phyloP scores from a whole-genome alignment of 2,113 vertebrate genomes.

The Tricholaema leucomelas region DNA sequence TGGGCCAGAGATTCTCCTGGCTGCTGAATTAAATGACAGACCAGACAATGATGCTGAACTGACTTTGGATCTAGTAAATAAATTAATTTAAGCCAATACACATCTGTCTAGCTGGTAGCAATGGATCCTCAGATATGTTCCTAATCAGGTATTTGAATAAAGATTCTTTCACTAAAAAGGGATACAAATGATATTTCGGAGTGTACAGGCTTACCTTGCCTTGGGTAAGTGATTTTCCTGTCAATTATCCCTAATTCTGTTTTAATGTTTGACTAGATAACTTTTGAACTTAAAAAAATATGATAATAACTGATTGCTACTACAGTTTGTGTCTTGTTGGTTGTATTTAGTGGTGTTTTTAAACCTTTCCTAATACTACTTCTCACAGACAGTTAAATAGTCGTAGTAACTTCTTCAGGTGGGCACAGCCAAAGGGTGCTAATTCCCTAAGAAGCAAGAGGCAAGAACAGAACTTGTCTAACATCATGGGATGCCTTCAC shows the following conservation, averaged over 20 bases:
- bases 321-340: background rate
- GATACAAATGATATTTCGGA: background rate
- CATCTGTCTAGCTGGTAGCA: background rate
- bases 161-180: conserved; percentile 22
- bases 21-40: background rate
- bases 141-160: conserved; percentile 74
- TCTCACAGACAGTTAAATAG: background rate
- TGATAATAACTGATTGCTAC: background rate
- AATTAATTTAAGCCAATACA: background rate
- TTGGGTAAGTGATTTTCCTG: background rate
- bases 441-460: background rate
- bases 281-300: background rate
- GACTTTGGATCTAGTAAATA: background rate
- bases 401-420: background rate
- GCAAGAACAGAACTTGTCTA: background rate
- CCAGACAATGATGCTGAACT: background rate
- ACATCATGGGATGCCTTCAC: background rate
- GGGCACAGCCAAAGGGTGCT: background rate
- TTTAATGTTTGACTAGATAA: background rate
- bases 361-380: background rate
- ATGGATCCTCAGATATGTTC: conserved; percentile 48
- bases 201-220: background rate
- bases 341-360: background rate
- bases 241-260: background rate
- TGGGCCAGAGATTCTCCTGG: background rate